Evolutionary conservation across 2,797 vertebrate genomes (phyloP), one percentile per base, ranked within the genome.

Genomic region (Heliangelus exortis): DNA sequence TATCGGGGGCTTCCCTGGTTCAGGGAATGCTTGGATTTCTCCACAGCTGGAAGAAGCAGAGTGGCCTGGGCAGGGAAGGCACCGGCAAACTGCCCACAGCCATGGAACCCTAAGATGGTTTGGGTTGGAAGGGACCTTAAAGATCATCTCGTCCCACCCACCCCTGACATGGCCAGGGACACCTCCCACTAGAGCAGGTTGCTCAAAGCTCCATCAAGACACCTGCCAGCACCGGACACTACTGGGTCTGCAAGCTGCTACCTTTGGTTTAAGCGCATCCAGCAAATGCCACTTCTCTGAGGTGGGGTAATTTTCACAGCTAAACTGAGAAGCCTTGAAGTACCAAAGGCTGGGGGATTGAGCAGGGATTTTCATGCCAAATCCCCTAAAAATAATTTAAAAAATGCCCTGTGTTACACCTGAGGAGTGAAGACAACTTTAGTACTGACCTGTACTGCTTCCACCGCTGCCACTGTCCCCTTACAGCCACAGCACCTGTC

Each of bases 371-470:
- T 9, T 61, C n/a, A 57, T 61, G 39, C 11, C 31, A 75, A 68
- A 67, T 33, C 10, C 15, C 47, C 8, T 51, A 33, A 53, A 51
- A 50, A 5, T 14, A 36, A 58, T 75, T 15, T 29, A 1, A 15
- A 34, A 47, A 2, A 1, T 1, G 5, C 7, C 28, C 14, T 6
- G 7, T 25, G 25, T 58, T 34, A 58, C 1, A 8, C 18, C 10
- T 10, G 36, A 80, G 21, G 43, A 55, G 18, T 57, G 80, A 66
- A 59, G 36, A 28, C 26, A 28, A 48, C 59, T 34, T 66, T 48
- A 45, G 45, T 66, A 29, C 6, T 11, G 41, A 20, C 6, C 50
- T 19, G 39, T 7, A 17, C 4, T 2, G 7, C 39, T 66, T 20
- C 36, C 20, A 19, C 8, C 12, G 19, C 17, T 54, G 13, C 25